Evolutionary conservation across 2,888 invertebrate genomes (phyloP), one percentile per base, ranked within the genome.

Genomic region (Calameuta pallipes): DNA sequence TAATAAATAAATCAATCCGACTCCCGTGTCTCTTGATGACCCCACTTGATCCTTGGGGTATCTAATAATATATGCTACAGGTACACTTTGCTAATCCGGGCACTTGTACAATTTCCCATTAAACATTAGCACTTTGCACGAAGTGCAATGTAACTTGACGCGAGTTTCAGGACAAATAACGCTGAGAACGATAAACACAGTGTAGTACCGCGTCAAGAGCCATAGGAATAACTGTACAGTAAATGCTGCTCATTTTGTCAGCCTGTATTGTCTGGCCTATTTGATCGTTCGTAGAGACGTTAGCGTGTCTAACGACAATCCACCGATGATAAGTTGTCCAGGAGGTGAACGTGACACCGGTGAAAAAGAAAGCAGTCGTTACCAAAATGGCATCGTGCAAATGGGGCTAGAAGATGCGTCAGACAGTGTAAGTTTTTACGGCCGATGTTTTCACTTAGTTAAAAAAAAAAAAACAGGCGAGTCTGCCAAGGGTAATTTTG

Each of bases 241-340:
- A 56, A 56, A 23, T 9, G 23, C 23, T 56, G 23, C 56, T 56
- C 56, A 23, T 23, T 56, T 23, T 23, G 9, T 23, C 56, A 6
- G 23, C 1, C 15, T 56, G 56, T 9, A 56, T 56, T 56, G 56
- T 56, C 56, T 56, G 23, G 56, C 15, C 56, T 56, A 70, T 34
- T 73, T 37, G 33, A 23, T 30, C 74, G 33, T 30, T 9, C 34
- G 80, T 69, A 77, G 83, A 56, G 56, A 23, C 80, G 83, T 87
- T 87, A 83, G 86, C 89, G 87, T 89, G 89, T 86, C 87, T 83
- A 85, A 84, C 85, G 86, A 87, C 86, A 86, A 84, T 89, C 84
- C 82, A 83, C 79, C 82, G 81, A 83, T 82, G 83, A 76, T 82
- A 84, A 85, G 81, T 84, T 83, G 80, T 83, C 80, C 81, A 75